Percentiles rank a stretch among this genome's conserved stretches.
These are phyloP conservation scores for Cephus sareptanus DNA, from an alignment of 2,888 invertebrate species.

Conservation along the genomic window DNA sequence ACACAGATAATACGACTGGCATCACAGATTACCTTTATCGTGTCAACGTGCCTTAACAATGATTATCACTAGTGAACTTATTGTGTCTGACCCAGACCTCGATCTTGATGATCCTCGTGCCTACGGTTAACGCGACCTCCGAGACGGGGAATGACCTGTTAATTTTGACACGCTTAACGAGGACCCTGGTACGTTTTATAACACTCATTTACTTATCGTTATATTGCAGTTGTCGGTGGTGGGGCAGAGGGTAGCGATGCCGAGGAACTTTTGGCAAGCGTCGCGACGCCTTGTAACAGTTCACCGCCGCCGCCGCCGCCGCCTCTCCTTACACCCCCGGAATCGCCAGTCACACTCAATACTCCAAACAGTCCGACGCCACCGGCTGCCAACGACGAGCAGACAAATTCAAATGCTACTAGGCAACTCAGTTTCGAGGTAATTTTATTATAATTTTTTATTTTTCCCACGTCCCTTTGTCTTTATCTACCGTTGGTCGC, in stretches of 20 bases:
- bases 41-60: background rate
- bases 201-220: background rate
- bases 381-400: conserved; percentile 51
- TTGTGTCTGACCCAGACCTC: background rate
- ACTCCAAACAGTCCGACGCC: conserved; percentile 43
- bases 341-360: conserved; percentile 40
- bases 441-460: conserved; percentile 10
- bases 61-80: background rate
- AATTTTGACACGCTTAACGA: background rate
- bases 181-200: background rate
- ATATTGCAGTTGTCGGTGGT: conserved; percentile 55
- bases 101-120: background rate
- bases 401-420: conserved; percentile 45
- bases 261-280: conserved; percentile 56
- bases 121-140: background rate
- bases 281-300: conserved; percentile 53
- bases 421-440: conserved; percentile 67
- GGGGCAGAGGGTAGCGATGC: conserved; percentile 61
- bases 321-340: conserved; percentile 43
- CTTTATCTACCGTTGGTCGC: no score
- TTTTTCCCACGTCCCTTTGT: no score
- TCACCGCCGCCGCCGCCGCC: conserved; percentile 50
- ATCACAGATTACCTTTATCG: conserved; percentile 4
- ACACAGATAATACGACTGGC: background rate
- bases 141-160: background rate